Percentiles rank a stretch among this genome's conserved stretches.
These are phyloP conservation scores for Rhyacophila evoluta DNA, from an alignment of 2,888 invertebrate species.

Conservation along the genomic window DNA sequence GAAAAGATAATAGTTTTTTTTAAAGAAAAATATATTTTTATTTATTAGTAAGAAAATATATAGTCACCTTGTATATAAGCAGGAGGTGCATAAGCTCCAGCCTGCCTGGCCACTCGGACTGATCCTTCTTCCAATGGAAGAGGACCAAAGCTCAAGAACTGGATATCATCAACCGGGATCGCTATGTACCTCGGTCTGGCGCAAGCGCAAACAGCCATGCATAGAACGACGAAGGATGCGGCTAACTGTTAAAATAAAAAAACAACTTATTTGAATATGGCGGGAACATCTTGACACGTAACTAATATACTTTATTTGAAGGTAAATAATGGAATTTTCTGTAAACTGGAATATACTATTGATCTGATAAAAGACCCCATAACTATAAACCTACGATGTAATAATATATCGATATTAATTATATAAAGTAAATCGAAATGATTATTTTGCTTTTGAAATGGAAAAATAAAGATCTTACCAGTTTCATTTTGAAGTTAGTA, in stretches of 20 bases:
- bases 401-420: too few species aligned
- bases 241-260: constrained; percentile 38
- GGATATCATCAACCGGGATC: constrained; percentile 73
- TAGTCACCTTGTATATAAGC: constrained; percentile 33
- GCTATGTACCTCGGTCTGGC: constrained; percentile 73
- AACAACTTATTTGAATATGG: too few species aligned
- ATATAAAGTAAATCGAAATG: too few species aligned
- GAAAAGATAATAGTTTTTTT: too few species aligned
- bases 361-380: too few species aligned
- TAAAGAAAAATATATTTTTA: too few species aligned
- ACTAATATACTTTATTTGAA: too few species aligned
- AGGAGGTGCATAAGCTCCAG: constrained; percentile 29
- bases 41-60: not conserved
- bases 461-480: constrained; percentile 31
- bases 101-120: constrained; percentile 41
- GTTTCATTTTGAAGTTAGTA: constrained; percentile 43
- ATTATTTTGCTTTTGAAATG: not conserved
- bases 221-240: constrained; percentile 36
- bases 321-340: too few species aligned
- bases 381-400: too few species aligned
- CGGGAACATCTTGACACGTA: too few species aligned
- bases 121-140: constrained; percentile 15
- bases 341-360: too few species aligned
- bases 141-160: constrained; percentile 69
- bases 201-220: constrained; percentile 59